Conservation (phyloP, 2,797 vertebrate species). For the Trichosurus vulpecula region DNA sequence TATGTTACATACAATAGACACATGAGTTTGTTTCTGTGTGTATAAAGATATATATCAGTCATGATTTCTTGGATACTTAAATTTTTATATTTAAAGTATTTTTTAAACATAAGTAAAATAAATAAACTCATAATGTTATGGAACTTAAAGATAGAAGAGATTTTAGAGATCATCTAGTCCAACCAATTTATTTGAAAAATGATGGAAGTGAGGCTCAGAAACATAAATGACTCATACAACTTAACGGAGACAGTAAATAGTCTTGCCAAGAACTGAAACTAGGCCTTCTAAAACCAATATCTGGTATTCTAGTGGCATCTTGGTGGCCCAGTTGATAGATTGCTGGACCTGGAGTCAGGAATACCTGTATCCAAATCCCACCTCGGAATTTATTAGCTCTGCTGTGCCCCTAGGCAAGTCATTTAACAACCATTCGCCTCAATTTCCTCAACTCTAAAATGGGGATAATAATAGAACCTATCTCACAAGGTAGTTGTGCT, state of each 20-base stretch:
- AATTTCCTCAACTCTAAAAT: too few relatives aligned
- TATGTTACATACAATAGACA: not conserved
- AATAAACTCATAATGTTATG: not conserved
- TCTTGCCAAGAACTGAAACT: too few relatives aligned
- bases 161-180: not conserved
- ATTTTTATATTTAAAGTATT: not conserved
- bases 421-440: too few relatives aligned
- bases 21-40: not conserved
- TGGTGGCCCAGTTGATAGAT: too few relatives aligned
- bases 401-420: too few relatives aligned
- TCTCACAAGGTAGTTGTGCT: too few relatives aligned
- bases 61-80: not conserved
- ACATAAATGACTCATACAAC: not conserved
- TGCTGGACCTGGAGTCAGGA: too few relatives aligned
- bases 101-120: not conserved
- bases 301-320: too few relatives aligned
- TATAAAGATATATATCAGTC: not conserved
- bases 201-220: not conserved
- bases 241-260: not conserved
- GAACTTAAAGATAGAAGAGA: not conserved
- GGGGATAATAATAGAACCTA: too few relatives aligned
- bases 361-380: too few relatives aligned
- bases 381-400: too few relatives aligned
- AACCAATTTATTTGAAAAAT: not conserved
- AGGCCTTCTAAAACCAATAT: too few relatives aligned